Evolutionary conservation across 2,888 invertebrate species (phyloP).

Genomic region (Aethes cnicana): DNA sequence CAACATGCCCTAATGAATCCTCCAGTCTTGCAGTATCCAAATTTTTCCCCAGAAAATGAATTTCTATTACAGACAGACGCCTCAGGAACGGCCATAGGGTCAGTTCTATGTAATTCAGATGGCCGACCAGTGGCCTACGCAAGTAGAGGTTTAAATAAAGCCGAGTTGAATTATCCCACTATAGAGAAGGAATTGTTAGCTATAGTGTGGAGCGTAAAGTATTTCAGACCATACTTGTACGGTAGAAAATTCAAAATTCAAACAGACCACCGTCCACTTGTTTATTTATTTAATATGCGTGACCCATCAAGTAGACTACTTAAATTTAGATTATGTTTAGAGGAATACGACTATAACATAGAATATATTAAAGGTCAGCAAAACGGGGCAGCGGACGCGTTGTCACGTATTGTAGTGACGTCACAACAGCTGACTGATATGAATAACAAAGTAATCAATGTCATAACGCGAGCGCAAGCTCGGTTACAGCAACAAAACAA

Average conservation of each 20-base stretch:
- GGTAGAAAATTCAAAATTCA: slow-evolving; percentile 29
- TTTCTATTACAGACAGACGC: slow-evolving; percentile 33
- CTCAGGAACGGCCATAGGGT: slow-evolving; percentile 28
- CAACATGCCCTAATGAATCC: slow-evolving; percentile 12
- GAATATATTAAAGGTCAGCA: no score
- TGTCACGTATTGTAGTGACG: no score
- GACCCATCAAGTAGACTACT: slow-evolving; percentile 30
- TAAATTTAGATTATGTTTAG: not conserved
- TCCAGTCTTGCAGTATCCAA: slow-evolving; percentile 28
- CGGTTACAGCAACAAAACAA: no score
- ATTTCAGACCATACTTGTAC: slow-evolving; percentile 33
- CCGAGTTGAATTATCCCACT: slow-evolving; percentile 27
- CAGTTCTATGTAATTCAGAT: slow-evolving; percentile 31
- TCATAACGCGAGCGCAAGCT: no score
- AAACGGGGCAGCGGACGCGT: no score
- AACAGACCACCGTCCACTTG: slow-evolving; percentile 34
- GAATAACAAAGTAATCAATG: no score
- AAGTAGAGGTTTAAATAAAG: slow-evolving; percentile 32
- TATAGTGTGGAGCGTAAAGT: slow-evolving; percentile 19
- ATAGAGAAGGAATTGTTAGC: no score
- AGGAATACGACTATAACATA: no score
- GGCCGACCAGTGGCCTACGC: slow-evolving; percentile 32
- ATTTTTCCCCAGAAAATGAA: slow-evolving; percentile 26
- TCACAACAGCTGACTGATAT: no score
- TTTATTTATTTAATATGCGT: slow-evolving; percentile 27